Percentiles rank a stretch among this genome's conserved stretches.
phyloP scores from a whole-genome alignment of 2,888 invertebrate species.

The Acleris laterana region DNA sequence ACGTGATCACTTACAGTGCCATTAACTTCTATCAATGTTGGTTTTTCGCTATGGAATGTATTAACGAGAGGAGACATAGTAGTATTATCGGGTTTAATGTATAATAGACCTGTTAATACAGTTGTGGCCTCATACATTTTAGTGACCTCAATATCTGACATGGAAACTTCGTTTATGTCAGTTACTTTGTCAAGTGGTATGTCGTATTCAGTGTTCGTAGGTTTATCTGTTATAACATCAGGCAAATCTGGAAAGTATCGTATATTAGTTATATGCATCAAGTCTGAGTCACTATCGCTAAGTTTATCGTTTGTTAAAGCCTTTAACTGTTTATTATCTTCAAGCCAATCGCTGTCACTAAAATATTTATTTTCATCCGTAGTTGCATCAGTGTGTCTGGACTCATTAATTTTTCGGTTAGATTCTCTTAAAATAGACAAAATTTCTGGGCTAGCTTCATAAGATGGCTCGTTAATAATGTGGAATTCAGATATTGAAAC shows the following conservation, averaged over 20 bases:
- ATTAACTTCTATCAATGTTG: not conserved
- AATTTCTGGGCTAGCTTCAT: constrained; percentile 60
- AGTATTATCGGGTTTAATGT: constrained; percentile 10
- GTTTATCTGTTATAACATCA: not conserved
- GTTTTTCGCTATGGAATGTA: not conserved
- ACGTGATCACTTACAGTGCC: not conserved
- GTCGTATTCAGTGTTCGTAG: constrained; percentile 42
- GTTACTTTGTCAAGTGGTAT: constrained; percentile 47
- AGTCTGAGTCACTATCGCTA: constrained; percentile 41
- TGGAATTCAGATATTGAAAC: constrained; percentile 57
- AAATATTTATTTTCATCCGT: constrained; percentile 27
- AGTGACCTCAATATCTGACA: constrained; percentile 33
- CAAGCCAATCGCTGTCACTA: constrained; percentile 61
- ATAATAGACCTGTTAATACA: constrained; percentile 21
- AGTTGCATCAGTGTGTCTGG: constrained; percentile 29
- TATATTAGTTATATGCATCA: constrained; percentile 52
- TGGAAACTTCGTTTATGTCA: constrained; percentile 43
- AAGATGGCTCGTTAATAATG: constrained; percentile 57
- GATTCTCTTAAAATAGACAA: constrained; percentile 54
- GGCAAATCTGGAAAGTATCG: constrained; percentile 58
- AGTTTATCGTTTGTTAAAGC: not conserved
- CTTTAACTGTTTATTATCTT: constrained; percentile 42
- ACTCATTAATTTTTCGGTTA: constrained; percentile 37
- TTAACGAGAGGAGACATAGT: constrained; percentile 18
- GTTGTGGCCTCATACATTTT: constrained; percentile 25